Evolutionary conservation across 2,888 invertebrate genomes (phyloP), one percentile per base, ranked within the genome.

Genomic region (Lacanobia oleracea): DNA sequence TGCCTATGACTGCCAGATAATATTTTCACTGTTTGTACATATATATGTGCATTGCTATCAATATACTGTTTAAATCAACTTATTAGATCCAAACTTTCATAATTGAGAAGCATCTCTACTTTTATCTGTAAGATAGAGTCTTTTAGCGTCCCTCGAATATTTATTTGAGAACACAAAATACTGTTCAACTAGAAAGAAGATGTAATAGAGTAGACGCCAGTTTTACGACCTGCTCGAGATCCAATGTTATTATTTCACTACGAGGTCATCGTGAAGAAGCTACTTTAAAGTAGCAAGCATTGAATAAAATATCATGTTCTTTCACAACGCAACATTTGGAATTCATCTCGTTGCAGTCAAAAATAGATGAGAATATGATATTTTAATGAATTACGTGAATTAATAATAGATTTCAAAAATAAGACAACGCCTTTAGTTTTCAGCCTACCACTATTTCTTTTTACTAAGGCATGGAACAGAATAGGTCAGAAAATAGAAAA

Each of bases 291-390:
- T 23, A 56, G 33, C 33, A n/a, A 50, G n/a, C 56, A 70, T 60
- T 75, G 43, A 61, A 75, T 75, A 61, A 75, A 56, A 71, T 78
- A 75, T 71, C 16, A 61, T 18, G 23, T 71, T 37, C n/a, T 70
- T 61, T 70, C n/a, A n/a, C n/a, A n/a, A n/a, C n/a, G n/a, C n/a
- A n/a, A n/a, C 9, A 37, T 43, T 54, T 54, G 12, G 6, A 70
- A 75, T 70, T 54, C 14, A 43, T 69, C 16, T 77, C 40, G 16
- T 40, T 74, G 43, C 5, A 50, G 6, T 21, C 4, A 7, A 9
- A 51, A 67, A 60, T 43, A 50, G 8, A 23, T 56, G 56, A 18
- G n/a, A 56, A 56, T 43, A 61, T 18, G 18, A 12, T 43, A 10
- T 45, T 9, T 23, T 40, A 14, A 43, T 43, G n/a, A 33, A 59